These are phyloP conservation scores for Drosophila basisetae DNA, from an alignment of 2,888 invertebrate species.

Conservation along the genomic window DNA sequence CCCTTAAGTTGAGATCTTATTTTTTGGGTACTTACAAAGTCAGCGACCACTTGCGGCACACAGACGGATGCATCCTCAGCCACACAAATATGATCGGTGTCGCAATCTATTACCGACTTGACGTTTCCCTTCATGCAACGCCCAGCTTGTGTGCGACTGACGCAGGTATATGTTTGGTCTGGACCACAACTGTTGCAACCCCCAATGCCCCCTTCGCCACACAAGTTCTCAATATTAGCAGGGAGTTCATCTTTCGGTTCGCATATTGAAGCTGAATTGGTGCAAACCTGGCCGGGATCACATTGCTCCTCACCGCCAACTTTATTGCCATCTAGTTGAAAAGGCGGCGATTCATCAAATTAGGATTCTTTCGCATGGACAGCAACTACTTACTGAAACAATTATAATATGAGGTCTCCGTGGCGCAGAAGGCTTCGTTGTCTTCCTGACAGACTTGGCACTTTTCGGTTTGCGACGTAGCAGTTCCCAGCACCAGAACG, in stretches of 20 bases:
- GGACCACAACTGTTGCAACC: conserved; percentile 2
- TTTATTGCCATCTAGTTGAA: conserved; percentile 11
- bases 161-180: conserved; percentile 28
- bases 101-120: conserved; percentile 31
- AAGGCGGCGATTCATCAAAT: background rate
- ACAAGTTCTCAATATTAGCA: conserved; percentile 24
- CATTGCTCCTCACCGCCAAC: conserved; percentile 17
- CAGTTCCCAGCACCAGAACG: conserved; percentile 5
- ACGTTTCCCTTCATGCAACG: conserved; percentile 32
- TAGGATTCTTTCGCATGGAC: background rate
- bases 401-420: conserved; percentile 31
- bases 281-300: conserved; percentile 35
- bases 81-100: conserved; percentile 38
- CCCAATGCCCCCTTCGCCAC: conserved; percentile 6
- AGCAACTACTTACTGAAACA: conserved; percentile 45
- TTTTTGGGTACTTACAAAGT: conserved; percentile 40
- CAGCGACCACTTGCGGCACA: conserved; percentile 45
- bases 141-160: conserved; percentile 45
- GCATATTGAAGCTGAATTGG: conserved; percentile 34
- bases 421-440: conserved; percentile 34
- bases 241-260: background rate
- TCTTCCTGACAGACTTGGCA: conserved; percentile 34
- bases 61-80: conserved; percentile 25
- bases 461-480: background rate
- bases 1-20: rapidly evolving